Conservation (phyloP, 2,888 invertebrate genomes). For the Drosophila yooni region DNA sequence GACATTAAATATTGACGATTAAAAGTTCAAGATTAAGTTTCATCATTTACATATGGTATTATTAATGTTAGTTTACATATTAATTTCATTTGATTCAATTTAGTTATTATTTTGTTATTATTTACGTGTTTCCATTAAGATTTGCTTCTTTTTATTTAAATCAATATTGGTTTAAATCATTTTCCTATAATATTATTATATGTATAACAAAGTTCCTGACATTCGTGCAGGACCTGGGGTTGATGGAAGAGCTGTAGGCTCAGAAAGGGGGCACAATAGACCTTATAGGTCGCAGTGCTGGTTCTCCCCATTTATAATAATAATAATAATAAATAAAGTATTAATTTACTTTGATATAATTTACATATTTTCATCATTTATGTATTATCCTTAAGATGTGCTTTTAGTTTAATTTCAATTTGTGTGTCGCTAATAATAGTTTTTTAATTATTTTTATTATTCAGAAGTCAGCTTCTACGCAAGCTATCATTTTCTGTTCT, state of each 20-base stretch:
- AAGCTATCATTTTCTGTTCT: no score
- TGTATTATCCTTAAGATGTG: rapidly evolving
- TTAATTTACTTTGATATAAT: neutral
- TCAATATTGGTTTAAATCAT: neutral
- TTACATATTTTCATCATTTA: neutral
- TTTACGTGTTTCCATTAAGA: neutral
- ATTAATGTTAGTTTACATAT: neutral
- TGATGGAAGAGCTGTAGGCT: no score
- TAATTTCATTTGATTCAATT: neutral
- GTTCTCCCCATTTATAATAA: no score
- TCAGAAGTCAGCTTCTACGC: neutral
- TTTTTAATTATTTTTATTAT: neutral
- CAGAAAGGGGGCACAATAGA: no score
- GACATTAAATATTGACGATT: neutral
- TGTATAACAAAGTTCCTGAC: no score
- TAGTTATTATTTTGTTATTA: neutral
- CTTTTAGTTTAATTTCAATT: neutral
- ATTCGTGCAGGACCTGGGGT: no score
- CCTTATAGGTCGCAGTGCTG: no score
- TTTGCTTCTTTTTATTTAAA: neutral
- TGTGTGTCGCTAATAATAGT: neutral
- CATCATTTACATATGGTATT: neutral
- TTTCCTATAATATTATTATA: neutral
- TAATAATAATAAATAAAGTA: neutral
- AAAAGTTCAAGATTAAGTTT: neutral